These are phyloP conservation scores for Mobula hypostoma DNA, from an alignment of 2,113 vertebrate species.

Conservation along the genomic window DNA sequence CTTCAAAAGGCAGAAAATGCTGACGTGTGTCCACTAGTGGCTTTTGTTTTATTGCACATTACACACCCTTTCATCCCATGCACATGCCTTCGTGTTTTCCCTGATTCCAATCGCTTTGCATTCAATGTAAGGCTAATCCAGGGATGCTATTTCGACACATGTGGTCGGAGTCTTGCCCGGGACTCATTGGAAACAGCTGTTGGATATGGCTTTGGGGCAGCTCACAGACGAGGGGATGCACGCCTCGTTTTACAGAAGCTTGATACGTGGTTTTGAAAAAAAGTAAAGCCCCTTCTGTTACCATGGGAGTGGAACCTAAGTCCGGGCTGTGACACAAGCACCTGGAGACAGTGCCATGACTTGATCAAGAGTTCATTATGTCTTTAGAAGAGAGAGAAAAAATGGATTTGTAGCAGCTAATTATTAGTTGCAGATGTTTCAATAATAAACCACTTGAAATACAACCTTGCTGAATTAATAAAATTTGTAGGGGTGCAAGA, in stretches of 20 bases:
- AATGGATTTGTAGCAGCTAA: slow-evolving; percentile 1
- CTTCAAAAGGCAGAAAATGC: slow-evolving; percentile 21
- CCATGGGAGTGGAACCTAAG: background rate
- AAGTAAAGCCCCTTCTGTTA: background rate
- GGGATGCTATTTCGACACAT: slow-evolving; percentile 33
- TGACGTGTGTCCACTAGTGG: slow-evolving; percentile 26
- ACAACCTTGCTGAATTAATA: slow-evolving; percentile 83
- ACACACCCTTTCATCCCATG: slow-evolving; percentile 20
- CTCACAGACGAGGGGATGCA: background rate
- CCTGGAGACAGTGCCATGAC: slow-evolving; percentile 19
- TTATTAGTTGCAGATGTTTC: slow-evolving; percentile 81
- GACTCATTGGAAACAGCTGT: slow-evolving; percentile 34
- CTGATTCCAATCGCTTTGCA: slow-evolving; percentile 3
- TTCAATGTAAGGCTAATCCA: slow-evolving; percentile 35
- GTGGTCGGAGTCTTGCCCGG: slow-evolving; percentile 14
- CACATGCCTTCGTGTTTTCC: slow-evolving; percentile 30
- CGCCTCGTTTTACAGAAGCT: background rate
- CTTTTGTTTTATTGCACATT: background rate
- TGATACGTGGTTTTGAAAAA: background rate
- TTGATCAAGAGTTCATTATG: slow-evolving; percentile 35
- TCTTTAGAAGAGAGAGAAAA: background rate
- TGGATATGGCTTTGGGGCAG: background rate
- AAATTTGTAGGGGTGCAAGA: slow-evolving; percentile 74
- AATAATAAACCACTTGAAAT: slow-evolving; percentile 66
- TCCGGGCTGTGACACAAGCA: background rate